Evolutionary conservation across 1,140 invertebrate genomes (phyloP).

Genomic region (Magallana ariakensis): DNA sequence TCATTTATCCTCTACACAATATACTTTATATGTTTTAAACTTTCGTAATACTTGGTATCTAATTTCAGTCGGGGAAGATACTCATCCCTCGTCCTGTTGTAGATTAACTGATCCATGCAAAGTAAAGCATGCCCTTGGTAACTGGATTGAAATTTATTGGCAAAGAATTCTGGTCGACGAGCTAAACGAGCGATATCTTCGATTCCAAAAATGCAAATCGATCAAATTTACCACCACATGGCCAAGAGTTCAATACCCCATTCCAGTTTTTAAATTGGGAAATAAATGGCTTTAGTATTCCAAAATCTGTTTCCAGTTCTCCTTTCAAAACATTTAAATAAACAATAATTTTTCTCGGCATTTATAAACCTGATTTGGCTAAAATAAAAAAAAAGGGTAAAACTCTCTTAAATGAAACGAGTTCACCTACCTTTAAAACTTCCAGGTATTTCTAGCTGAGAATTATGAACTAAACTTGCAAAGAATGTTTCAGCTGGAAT

Average conservation of each 20-base stretch:
- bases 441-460: conserved; percentile 66
- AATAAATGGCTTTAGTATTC: conserved; percentile 61
- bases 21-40: conserved; percentile 59
- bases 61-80: conserved; percentile 51
- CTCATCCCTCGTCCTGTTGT: conserved; percentile 61
- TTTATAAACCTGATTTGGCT: too few relatives aligned
- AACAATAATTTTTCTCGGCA: too few relatives aligned
- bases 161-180: conserved; percentile 66
- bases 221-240: conserved; percentile 61
- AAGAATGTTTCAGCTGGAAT: conserved; percentile 72
- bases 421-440: conserved; percentile 56
- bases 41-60: conserved; percentile 56
- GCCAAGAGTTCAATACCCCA: conserved; percentile 44
- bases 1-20: neutral
- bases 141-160: conserved; percentile 69
- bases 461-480: conserved; percentile 65
- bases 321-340: conserved; percentile 56
- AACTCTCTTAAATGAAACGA: too few relatives aligned
- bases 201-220: conserved; percentile 73
- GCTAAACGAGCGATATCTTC: conserved; percentile 68
- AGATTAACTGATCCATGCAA: conserved; percentile 71
- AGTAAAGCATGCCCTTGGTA: conserved; percentile 63
- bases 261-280: conserved; percentile 71
- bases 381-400: too few relatives aligned
- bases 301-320: conserved; percentile 57